Evolutionary conservation across 2,797 vertebrate genomes (phyloP).

Genomic region (Spatula versicolor): DNA sequence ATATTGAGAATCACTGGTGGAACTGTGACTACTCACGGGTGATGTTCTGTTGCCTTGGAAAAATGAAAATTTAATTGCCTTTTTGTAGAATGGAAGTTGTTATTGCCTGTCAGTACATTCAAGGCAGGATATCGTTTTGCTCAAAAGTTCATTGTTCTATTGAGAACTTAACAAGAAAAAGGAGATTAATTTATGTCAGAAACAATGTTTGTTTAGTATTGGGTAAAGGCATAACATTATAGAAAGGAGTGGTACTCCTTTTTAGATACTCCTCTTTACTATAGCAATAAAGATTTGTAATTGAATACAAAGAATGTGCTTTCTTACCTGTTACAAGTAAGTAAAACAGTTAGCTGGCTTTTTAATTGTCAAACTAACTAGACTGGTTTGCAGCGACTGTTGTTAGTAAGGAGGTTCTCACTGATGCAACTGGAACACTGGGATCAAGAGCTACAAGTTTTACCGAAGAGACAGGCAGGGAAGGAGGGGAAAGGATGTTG

Average conservation of each 20-base stretch:
- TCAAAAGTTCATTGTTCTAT: not conserved
- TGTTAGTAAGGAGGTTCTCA: not conserved
- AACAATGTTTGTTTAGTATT: not conserved
- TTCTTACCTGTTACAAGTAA: not conserved
- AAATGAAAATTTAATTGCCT: not conserved
- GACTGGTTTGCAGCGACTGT: not conserved
- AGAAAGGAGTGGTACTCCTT: not conserved
- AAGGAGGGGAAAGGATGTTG: no score
- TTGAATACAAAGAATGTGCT: not conserved
- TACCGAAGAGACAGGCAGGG: no score
- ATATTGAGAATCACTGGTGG: not conserved
- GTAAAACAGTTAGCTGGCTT: not conserved
- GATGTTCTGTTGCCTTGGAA: not conserved
- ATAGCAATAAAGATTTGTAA: not conserved
- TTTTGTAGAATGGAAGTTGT: not conserved
- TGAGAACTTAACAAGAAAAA: not conserved
- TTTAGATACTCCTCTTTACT: not conserved
- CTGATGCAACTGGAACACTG: not conserved
- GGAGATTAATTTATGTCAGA: not conserved
- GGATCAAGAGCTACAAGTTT: no score
- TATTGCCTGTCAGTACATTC: not conserved
- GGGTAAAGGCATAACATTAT: not conserved
- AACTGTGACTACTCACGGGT: rapidly evolving
- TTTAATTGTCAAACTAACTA: not conserved
- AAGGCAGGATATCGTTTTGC: not conserved